Percentiles rank a stretch among this genome's conserved stretches.
Evolutionary conservation across 2,113 vertebrate genomes (phyloP).

Genomic region (Poeciliopsis prolifica): DNA sequence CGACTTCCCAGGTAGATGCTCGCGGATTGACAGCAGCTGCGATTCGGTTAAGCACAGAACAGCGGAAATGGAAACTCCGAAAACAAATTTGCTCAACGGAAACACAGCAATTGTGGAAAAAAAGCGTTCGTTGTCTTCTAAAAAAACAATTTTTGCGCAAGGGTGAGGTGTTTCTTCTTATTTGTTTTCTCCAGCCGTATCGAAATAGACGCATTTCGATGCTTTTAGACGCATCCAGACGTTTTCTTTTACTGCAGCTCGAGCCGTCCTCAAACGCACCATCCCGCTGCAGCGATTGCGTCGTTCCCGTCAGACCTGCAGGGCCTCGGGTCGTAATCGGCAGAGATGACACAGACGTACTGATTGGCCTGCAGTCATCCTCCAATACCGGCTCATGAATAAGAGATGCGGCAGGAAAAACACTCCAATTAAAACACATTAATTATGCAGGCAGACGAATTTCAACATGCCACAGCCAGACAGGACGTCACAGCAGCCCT

Average conservation of each 20-base stretch:
- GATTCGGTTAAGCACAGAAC: too few relatives aligned
- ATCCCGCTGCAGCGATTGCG: conserved; percentile 38
- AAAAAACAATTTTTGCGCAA: too few relatives aligned
- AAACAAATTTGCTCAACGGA: too few relatives aligned
- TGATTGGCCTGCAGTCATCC: conserved; percentile 61
- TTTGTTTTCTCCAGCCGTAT: too few relatives aligned
- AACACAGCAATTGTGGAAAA: too few relatives aligned
- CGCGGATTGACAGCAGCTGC: neutral
- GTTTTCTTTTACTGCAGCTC: neutral
- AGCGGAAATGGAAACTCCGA: too few relatives aligned
- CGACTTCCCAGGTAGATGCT: conserved; percentile 83
- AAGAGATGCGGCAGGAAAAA: conserved; percentile 66
- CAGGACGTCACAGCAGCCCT: neutral
- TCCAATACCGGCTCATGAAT: conserved; percentile 70
- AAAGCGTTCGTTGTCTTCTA: too few relatives aligned
- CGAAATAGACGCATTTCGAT: too few relatives aligned
- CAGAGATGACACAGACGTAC: conserved; percentile 43
- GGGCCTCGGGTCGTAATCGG: conserved; percentile 44
- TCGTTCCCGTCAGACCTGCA: conserved; percentile 29
- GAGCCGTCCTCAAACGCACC: neutral
- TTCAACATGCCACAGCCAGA: conserved; percentile 3
- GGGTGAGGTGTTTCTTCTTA: too few relatives aligned
- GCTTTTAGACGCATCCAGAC: neutral
- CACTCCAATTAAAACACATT: conserved; percentile 67
- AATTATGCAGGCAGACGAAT: conserved; percentile 59